Conservation (phyloP, 2,888 invertebrate genomes). For the Drosophila engyochracea region DNA sequence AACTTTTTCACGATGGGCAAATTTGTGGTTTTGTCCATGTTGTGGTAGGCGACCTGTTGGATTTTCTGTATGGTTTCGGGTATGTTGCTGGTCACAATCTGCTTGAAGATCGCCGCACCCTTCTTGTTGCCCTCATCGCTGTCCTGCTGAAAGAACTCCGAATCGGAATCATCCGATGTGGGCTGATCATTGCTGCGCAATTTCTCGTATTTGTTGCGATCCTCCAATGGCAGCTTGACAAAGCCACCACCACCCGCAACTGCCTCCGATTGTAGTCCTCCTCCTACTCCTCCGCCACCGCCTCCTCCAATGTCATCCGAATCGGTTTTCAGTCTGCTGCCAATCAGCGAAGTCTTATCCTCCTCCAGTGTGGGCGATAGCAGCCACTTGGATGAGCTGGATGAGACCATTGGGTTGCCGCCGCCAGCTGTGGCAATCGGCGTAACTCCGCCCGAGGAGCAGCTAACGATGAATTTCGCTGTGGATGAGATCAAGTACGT, state of each 20-base stretch:
- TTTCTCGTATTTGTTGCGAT: slow-evolving; percentile 92
- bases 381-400: slow-evolving; percentile 84
- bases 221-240: slow-evolving; percentile 88
- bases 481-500: slow-evolving; percentile 83
- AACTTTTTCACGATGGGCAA: slow-evolving; percentile 86
- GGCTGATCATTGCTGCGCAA: slow-evolving; percentile 88
- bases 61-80: slow-evolving; percentile 87
- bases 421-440: slow-evolving; percentile 34
- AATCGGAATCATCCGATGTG: slow-evolving; percentile 87
- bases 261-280: slow-evolving; percentile 29
- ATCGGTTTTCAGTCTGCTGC: slow-evolving; percentile 81
- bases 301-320: slow-evolving; percentile 72
- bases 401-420: slow-evolving; percentile 70
- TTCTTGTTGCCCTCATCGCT: slow-evolving; percentile 76
- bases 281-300: slow-evolving; percentile 25
- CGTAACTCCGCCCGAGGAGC: slow-evolving; percentile 59
- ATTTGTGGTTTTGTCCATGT: slow-evolving; percentile 85
- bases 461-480: slow-evolving; percentile 73
- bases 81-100: slow-evolving; percentile 86
- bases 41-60: slow-evolving; percentile 86
- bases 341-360: slow-evolving; percentile 84
- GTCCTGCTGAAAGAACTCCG: slow-evolving; percentile 85
- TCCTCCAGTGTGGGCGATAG: slow-evolving; percentile 85
- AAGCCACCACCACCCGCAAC: slow-evolving; percentile 83
- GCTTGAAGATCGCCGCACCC: slow-evolving; percentile 83